phyloP scores from a whole-genome alignment of 1,140 invertebrate species.

The Ceratina japonica region DNA sequence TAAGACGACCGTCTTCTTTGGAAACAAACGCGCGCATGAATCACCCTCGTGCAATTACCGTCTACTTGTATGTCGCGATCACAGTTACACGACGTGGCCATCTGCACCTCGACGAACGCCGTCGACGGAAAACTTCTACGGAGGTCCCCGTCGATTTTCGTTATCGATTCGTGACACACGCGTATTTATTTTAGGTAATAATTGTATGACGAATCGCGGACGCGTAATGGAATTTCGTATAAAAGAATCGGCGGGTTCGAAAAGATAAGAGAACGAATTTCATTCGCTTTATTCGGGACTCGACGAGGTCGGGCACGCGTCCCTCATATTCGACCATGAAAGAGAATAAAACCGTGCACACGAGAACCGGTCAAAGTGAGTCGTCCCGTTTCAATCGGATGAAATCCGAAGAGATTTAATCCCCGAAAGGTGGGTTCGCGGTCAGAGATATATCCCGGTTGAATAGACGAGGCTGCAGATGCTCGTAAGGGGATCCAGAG shows the following conservation, averaged over 20 bases:
- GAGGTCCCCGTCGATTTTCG: no score
- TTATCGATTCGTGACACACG: no score
- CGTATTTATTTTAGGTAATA: no score
- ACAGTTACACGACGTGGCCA: no score
- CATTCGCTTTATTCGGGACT: no score
- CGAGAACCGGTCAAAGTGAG: constrained; percentile 21
- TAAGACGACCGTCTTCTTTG: constrained; percentile 56
- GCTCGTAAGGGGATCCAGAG: constrained; percentile 52
- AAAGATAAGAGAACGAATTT: no score
- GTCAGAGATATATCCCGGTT: constrained; percentile 34
- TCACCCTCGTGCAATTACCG: constrained; percentile 53
- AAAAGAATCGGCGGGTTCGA: no score
- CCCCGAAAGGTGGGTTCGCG: constrained; percentile 38
- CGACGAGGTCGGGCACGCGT: background rate
- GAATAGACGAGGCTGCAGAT: constrained; percentile 56
- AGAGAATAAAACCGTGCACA: background rate
- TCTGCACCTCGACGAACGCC: constrained; percentile 8
- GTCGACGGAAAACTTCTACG: no score
- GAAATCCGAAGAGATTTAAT: constrained; percentile 52
- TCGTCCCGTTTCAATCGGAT: constrained; percentile 42
- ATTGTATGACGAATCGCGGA: no score
- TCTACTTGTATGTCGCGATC: constrained; percentile 3
- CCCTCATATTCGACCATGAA: background rate
- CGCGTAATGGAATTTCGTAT: no score
- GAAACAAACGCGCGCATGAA: constrained; percentile 48